Evolutionary conservation across 2,888 invertebrate genomes (phyloP).

Genomic region (Byasa hedistus): DNA sequence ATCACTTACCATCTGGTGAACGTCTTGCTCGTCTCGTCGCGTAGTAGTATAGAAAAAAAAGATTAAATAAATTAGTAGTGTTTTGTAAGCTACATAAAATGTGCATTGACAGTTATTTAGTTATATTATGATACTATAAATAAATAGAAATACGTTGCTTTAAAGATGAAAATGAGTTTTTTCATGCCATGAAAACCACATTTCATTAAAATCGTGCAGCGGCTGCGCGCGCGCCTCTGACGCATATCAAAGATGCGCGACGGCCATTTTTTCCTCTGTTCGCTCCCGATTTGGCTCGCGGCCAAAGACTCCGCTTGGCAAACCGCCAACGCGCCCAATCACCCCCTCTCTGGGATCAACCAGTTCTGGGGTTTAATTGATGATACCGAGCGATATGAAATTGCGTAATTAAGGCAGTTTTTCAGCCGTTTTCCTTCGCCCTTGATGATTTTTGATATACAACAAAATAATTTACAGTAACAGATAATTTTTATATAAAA

Average conservation of each 20-base stretch:
- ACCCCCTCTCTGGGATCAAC: conserved; percentile 53
- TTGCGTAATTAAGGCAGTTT: conserved; percentile 11
- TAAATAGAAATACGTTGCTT: neutral
- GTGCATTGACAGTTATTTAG: too few relatives aligned
- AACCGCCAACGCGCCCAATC: conserved; percentile 63
- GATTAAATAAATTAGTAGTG: too few relatives aligned
- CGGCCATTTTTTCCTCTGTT: conserved; percentile 71
- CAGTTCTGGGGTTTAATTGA: conserved; percentile 39
- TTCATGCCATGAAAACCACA: conserved; percentile 27
- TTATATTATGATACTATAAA: too few relatives aligned
- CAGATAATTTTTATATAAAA: too few relatives aligned
- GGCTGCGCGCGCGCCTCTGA: conserved; percentile 68
- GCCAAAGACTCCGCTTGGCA: conserved; percentile 75
- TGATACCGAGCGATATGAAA: conserved; percentile 22
- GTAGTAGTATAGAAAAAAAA: too few relatives aligned
- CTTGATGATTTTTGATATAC: too few relatives aligned
- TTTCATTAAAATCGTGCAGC: conserved; percentile 35
- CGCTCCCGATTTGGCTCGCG: conserved; percentile 63
- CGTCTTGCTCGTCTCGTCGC: too few relatives aligned
- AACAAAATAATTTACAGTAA: too few relatives aligned
- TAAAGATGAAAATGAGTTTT: neutral
- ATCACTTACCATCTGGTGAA: too few relatives aligned
- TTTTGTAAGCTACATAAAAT: too few relatives aligned
- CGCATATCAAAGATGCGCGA: conserved; percentile 79
- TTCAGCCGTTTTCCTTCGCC: neutral